Conservation (phyloP, 2,888 invertebrate genomes). For the Seladonia tumulorum region DNA sequence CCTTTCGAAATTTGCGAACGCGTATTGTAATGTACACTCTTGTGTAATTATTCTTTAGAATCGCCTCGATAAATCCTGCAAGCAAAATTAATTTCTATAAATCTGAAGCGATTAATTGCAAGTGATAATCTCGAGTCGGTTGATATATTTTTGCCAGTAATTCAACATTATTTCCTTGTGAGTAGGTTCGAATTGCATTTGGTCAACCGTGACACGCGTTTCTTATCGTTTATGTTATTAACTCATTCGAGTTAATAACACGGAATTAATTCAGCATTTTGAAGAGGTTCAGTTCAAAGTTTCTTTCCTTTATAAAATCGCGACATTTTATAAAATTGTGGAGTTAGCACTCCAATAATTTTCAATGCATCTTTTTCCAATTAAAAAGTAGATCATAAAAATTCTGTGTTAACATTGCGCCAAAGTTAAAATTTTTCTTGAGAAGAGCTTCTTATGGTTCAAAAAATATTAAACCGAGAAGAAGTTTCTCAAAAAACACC, state of each 20-base stretch:
- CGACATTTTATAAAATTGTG: no score
- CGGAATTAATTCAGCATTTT: neutral
- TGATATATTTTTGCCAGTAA: neutral
- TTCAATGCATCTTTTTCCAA: no score
- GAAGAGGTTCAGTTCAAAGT: neutral
- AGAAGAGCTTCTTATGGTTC: no score
- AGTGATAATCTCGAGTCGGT: neutral
- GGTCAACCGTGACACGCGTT: neutral
- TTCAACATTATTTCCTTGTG: neutral
- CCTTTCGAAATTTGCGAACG: neutral
- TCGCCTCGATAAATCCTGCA: neutral
- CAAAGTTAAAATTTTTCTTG: no score
- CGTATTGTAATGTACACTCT: neutral
- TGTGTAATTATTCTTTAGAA: neutral
- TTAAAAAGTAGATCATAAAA: no score
- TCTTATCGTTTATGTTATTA: neutral
- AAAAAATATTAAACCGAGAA: no score
- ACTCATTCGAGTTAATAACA: neutral
- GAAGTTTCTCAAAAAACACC: no score
- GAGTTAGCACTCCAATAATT: no score
- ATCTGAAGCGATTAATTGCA: neutral
- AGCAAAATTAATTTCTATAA: constrained; percentile 1
- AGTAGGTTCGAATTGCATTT: neutral
- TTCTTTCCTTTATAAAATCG: neutral
- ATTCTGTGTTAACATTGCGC: no score